Conservation (phyloP, 2,113 vertebrate genomes). For the Tetrao urogallus region DNA sequence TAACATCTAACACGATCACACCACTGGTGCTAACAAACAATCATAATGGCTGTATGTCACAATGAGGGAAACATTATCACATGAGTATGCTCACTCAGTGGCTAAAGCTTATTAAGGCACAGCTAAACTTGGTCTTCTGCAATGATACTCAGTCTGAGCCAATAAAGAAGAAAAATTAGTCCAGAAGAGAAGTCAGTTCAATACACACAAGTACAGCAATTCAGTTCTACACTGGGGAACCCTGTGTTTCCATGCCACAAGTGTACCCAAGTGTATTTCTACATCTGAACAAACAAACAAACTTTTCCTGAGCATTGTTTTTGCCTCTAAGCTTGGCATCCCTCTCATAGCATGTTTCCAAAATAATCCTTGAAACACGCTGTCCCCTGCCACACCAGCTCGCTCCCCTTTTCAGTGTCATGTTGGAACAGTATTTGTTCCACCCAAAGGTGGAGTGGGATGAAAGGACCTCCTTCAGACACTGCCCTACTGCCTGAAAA, state of each 20-base stretch:
- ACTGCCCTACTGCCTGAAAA: neutral
- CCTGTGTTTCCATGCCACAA: neutral
- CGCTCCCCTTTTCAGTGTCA: neutral
- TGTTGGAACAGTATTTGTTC: neutral
- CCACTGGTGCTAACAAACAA: neutral
- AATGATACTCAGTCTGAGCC: neutral
- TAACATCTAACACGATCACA: neutral
- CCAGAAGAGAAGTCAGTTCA: neutral
- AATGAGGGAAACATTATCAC: neutral
- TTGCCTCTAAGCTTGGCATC: neutral
- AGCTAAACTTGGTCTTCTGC: neutral
- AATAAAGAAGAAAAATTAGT: neutral
- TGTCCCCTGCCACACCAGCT: neutral
- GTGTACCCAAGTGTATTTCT: neutral
- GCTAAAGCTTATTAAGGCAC: neutral
- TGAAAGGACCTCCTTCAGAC: neutral
- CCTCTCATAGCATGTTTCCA: neutral
- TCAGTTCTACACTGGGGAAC: neutral
- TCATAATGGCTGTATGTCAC: neutral
- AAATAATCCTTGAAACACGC: neutral
- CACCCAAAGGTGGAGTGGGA: neutral
- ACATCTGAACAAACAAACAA: neutral
- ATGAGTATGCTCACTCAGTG: neutral
- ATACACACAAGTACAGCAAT: neutral
- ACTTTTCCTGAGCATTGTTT: neutral